Conservation (phyloP, 2,797 vertebrate species). For the Xyrichtys novacula region DNA sequence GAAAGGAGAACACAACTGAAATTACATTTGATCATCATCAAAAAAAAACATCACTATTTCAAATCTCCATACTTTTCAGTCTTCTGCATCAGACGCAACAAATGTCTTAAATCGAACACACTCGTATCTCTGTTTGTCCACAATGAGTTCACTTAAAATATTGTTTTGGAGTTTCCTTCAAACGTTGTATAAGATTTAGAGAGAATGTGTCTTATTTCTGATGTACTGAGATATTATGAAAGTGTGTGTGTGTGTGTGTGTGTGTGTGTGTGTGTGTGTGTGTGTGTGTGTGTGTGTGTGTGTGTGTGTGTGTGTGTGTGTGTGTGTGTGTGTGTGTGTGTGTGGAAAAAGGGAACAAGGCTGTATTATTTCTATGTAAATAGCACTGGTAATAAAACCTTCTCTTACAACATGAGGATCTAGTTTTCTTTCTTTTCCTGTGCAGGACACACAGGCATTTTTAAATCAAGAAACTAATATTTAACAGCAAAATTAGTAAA, state of each 20-base stretch:
- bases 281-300: conserved; percentile 20
- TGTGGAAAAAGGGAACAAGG: conserved; percentile 38
- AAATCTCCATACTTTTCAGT: background rate
- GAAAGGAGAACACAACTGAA: conserved; percentile 17
- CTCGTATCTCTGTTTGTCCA: conserved; percentile 24
- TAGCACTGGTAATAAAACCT: conserved; percentile 86
- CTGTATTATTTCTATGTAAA: conserved; percentile 88
- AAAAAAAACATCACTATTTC: background rate
- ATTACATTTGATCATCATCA: background rate
- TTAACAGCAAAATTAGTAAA: no score
- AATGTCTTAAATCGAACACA: conserved; percentile 19
- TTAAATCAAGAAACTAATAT: background rate
- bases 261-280: conserved; percentile 4
- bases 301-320: conserved; percentile 4
- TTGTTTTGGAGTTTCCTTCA: conserved; percentile 60
- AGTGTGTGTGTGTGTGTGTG: conserved; percentile 15
- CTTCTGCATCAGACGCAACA: background rate
- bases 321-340: conserved; percentile 10
- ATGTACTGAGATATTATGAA: conserved; percentile 63
- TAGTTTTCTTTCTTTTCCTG: conserved; percentile 19
- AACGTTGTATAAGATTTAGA: conserved; percentile 60
- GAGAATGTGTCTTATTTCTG: conserved; percentile 68
- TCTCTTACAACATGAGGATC: conserved; percentile 81
- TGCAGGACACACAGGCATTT: background rate
- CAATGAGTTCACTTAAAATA: conserved; percentile 35